These are phyloP conservation scores for Cardiocondyla obscurior DNA, from an alignment of 1,140 invertebrate genomes.

Conservation along the genomic window DNA sequence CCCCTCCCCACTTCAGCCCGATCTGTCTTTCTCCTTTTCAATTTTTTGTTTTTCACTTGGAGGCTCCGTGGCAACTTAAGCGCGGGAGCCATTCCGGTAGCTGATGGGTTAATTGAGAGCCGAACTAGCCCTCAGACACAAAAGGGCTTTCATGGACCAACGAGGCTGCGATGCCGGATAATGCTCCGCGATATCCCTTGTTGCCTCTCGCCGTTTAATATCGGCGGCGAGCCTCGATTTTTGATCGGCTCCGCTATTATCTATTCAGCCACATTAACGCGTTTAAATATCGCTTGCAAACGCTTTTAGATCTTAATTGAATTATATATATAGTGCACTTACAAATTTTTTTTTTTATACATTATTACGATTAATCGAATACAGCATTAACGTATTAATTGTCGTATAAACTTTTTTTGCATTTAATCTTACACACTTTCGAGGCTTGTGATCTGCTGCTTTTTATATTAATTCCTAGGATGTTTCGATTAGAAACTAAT, in stretches of 20 bases:
- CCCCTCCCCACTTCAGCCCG: conserved; percentile 43
- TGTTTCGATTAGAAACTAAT: conserved; percentile 17
- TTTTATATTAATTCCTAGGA: conserved; percentile 26
- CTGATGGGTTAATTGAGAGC: conserved; percentile 83
- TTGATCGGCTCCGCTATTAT: conserved; percentile 5
- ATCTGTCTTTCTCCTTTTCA: conserved; percentile 58
- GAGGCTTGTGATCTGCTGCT: too few relatives aligned
- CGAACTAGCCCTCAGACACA: conserved; percentile 77
- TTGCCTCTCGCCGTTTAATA: conserved; percentile 46
- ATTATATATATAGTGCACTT: not conserved
- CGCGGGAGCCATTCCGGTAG: conserved; percentile 80
- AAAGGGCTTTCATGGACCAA: conserved; percentile 75
- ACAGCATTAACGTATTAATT: not conserved
- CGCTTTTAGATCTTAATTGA: conserved; percentile 1
- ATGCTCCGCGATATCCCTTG: conserved; percentile 56
- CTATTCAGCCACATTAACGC: not conserved
- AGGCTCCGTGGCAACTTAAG: conserved; percentile 77
- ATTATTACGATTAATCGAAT: not conserved
- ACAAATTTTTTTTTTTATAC: not conserved
- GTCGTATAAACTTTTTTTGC: not conserved
- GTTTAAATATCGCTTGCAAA: not conserved
- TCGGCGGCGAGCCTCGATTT: conserved; percentile 13
- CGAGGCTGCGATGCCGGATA: conserved; percentile 74
- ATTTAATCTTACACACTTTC: too few relatives aligned
- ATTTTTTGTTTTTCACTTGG: conserved; percentile 52